Base-by-base conservation (phyloP, 1,140 invertebrate genomes). In the Rhyzopertha dominica region DNA sequence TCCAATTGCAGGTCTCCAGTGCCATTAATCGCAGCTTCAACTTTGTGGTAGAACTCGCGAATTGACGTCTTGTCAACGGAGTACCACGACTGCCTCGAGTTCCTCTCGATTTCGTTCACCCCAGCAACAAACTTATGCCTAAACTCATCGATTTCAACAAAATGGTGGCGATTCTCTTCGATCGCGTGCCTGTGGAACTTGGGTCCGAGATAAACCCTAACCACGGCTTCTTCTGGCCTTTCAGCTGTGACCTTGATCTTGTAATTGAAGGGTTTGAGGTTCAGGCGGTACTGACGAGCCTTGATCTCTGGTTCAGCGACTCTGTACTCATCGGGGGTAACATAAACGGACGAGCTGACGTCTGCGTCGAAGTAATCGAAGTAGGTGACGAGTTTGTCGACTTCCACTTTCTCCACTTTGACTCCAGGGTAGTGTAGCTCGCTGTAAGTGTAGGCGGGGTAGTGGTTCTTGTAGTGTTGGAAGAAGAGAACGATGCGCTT, bases 71-170 rank as follows among this genome's bases (percentile, higher is more conserved):
- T 79, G 56, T 86, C 83, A 26, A 73, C 68, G 46, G 76, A 72
- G 46, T 74, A 79, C 48, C 72, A 72, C 54, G 81, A 80, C n/a
- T 87, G 76, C 9, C 73, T 70, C 4, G 83, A 85, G 47, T 73
- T 74, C 36, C 85, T 78, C 25, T 73, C 68, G 44, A 88, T 74
- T 26, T 73, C 67, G 59, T 85, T 87, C 43, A 79, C 70, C 34
- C 85, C 85, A 43, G 74, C 65, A 4, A 65, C 62, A 25, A 89
- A 65, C 40, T 78, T 73, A 55, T 77, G 75, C 20, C 75, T 54
- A 64, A 84, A 87, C 58, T 76, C 77, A 53, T 88, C 85, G 40
- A 84, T 64, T 61, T 81, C 74, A 31, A 84, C 75, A 53, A 83
- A 85, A 56, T 80, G 77, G 49, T 72, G 60, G 49, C 70, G 70